Conservation (phyloP, 2,113 vertebrate species). For the Podocnemis expansa region DNA sequence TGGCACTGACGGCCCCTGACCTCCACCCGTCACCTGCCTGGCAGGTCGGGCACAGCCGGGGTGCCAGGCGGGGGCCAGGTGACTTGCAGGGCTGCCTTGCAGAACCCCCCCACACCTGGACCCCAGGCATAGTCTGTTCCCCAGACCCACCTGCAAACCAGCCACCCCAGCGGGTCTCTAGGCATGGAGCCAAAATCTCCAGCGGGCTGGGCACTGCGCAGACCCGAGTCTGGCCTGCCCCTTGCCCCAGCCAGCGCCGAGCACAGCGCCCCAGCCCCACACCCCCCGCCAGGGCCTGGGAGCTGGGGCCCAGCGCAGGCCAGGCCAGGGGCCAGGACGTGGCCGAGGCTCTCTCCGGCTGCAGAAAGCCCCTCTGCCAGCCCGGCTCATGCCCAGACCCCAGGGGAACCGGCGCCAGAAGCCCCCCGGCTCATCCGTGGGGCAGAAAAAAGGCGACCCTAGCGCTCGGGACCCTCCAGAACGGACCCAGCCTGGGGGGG, state of each 20-base stretch:
- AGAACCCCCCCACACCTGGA: too few species aligned
- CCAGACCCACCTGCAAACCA: background rate
- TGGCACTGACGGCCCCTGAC: too few species aligned
- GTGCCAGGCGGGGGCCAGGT: background rate
- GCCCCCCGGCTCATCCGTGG: too few species aligned
- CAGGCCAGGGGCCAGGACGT: background rate
- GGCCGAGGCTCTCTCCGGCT: too few species aligned
- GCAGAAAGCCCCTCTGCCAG: too few species aligned
- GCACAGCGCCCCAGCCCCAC: background rate
- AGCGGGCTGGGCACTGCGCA: background rate
- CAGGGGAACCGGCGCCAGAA: constrained; percentile 27
- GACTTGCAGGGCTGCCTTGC: background rate
- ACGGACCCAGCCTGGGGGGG: constrained; percentile 14
- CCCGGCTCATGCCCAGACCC: background rate
- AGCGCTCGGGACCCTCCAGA: background rate
- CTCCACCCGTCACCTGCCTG: too few species aligned
- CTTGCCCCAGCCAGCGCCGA: too few species aligned
- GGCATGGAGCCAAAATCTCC: background rate
- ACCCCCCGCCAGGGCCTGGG: background rate
- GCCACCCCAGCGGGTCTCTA: background rate
- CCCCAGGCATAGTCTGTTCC: too few species aligned
- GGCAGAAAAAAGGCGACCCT: background rate
- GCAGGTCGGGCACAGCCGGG: background rate
- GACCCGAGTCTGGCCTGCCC: too few species aligned
- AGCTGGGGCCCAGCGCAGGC: too few species aligned